Percentiles rank a stretch among this genome's conserved stretches.
Conservation (phyloP, 2,797 vertebrate genomes). For the Onychomys torridus region DNA sequence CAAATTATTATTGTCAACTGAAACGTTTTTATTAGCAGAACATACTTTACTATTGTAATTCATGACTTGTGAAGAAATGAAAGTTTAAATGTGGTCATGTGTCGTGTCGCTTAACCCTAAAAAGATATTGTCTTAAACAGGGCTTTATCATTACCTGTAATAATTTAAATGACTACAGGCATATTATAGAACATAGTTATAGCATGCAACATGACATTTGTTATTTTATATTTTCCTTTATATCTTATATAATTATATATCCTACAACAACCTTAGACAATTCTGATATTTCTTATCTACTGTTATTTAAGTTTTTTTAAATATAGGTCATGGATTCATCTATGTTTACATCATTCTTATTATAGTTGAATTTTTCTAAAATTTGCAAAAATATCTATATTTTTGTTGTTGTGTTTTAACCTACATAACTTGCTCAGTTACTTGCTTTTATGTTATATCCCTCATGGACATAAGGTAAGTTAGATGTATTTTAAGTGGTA, state of each 20-base stretch:
- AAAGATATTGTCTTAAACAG: neutral
- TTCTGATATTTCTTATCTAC: neutral
- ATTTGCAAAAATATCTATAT: neutral
- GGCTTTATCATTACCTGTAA: neutral
- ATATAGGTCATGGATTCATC: neutral
- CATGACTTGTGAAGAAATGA: constrained; percentile 26
- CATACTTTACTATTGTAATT: neutral
- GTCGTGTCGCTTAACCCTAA: neutral
- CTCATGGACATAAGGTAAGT: neutral
- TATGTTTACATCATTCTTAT: neutral
- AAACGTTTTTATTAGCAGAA: constrained; percentile 34
- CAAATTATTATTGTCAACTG: constrained; percentile 14
- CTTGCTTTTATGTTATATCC: neutral
- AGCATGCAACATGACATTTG: neutral
- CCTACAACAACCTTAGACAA: neutral
- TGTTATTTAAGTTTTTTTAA: neutral
- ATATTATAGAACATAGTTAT: too few species aligned
- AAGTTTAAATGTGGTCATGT: neutral
- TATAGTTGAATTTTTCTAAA: neutral
- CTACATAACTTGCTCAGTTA: neutral
- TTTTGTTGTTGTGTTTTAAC: neutral
- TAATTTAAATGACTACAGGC: neutral
- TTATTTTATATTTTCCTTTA: neutral
- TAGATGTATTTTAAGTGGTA: neutral
- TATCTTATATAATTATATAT: neutral